Base-by-base conservation (phyloP, 1,140 invertebrate species). In the Schlechtendalia chinensis region DNA sequence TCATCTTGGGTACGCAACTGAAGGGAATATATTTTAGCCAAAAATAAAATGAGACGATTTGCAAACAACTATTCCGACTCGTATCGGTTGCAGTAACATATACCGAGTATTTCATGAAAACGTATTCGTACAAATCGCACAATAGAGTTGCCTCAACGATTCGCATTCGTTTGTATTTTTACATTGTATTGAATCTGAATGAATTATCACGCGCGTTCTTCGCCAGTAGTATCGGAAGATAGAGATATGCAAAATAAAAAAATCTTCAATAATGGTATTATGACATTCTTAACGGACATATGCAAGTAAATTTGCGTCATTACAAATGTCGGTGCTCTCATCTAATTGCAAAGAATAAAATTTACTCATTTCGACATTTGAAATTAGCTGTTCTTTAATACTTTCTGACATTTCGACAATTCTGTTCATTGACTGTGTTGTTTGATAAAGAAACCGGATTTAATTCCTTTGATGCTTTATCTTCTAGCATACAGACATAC, bases 271-370 rank as follows among this genome's bases (percentile, higher is more conserved):
- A 65, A 65, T 32, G 29, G 61, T 63, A 39, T 29, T 65, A 32
- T 65, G 19, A 39, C 32, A 22, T 19, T 32, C 71, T 84, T 85
- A 86, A 65, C 83, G 81, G 81, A 87, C 83, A 84, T 84, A 85
- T 82, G 84, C 83, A 32, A 65, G 29, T 65, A 65, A 56, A 83
- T 86, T 84, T 84, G 85, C 83, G 85, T 83, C 84, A 86, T 86
- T 85, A 82, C 72, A 82, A 79, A 84, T 84, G 84, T 86, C 86
- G 80, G 86, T 86, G 83, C 84, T 85, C 82, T 86, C 83, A 82
- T 85, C 84, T 80, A 86, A 82, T 83, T 86, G 84, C 45, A 85
- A 84, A 81, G 83, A 84, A 58, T 58, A 58, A 81, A 86, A 84
- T 82, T 84, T 77, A 63, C 83, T 83, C 56, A 83, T 85, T 84